Percentiles rank a stretch among this genome's conserved stretches.
Evolutionary conservation across 2,888 invertebrate genomes (phyloP).

Genomic region (Coelopa pilipes): DNA sequence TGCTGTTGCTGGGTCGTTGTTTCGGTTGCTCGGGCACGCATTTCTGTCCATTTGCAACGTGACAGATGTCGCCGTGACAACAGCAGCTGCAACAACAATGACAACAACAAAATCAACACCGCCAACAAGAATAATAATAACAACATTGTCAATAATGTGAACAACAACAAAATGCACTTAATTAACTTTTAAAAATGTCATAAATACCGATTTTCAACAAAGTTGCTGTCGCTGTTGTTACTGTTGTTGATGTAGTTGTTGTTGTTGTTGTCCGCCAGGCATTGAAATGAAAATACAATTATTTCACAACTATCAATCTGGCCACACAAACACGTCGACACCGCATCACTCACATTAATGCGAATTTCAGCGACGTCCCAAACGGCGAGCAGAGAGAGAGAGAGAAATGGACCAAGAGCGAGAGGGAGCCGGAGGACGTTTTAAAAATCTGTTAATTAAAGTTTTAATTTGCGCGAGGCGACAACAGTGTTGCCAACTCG

Average conservation of each 20-base stretch:
- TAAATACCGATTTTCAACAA: conserved; percentile 14
- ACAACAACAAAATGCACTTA: neutral
- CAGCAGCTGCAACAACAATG: too few species aligned
- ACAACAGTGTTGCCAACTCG: conserved; percentile 40
- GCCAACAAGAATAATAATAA: too few species aligned
- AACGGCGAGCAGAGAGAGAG: conserved; percentile 11
- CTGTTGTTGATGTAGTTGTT: too few species aligned
- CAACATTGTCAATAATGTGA: too few species aligned
- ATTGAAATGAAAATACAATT: conserved; percentile 17
- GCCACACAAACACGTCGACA: conserved; percentile 7
- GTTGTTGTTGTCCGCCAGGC: neutral
- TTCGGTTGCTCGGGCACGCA: too few species aligned
- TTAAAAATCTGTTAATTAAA: conserved; percentile 52
- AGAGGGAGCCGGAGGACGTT: conserved; percentile 34
- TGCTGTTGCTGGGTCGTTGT: too few species aligned
- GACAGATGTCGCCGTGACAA: too few species aligned
- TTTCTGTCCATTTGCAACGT: too few species aligned
- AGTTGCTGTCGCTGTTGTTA: too few species aligned
- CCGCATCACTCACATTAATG: conserved; percentile 1
- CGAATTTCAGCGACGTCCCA: conserved; percentile 11
- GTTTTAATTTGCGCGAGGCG: conserved; percentile 47
- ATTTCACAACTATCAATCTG: conserved; percentile 31
- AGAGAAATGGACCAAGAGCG: neutral
- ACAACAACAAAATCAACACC: too few species aligned
- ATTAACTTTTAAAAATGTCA: conserved; percentile 22